Percentiles rank a stretch among this genome's conserved stretches.
These are phyloP conservation scores for Pentamera pediparva DNA, from an alignment of 53 echinoderm and acorn worm species.

Conservation along the genomic window DNA sequence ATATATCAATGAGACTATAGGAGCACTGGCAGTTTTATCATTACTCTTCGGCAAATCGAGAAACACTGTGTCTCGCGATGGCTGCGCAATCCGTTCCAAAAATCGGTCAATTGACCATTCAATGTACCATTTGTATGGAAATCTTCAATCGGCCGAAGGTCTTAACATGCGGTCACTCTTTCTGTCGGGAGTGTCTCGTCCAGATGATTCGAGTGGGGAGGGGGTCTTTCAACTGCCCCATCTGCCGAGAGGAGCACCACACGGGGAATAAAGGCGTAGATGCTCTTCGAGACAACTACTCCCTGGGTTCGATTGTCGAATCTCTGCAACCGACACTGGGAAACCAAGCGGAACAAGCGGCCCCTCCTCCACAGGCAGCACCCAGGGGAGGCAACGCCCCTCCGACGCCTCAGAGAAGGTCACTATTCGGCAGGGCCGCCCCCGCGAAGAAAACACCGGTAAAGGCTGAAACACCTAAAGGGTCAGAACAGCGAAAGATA, in stretches of 20 bases:
- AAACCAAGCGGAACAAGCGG: neutral
- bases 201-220: conserved; percentile 20
- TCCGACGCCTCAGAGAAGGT: too few species aligned
- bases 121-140: conserved; percentile 7
- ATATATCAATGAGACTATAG: too few species aligned
- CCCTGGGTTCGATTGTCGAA: neutral
- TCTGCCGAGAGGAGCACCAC: neutral
- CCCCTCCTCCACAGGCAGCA: neutral
- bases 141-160: conserved; percentile 21
- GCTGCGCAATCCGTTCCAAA: too few species aligned
- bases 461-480: neutral
- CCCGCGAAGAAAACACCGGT: neutral
- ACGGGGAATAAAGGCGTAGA: neutral
- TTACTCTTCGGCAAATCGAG: too few species aligned
- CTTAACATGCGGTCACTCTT: conserved; percentile 12
- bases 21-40: too few species aligned
- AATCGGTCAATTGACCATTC: too few species aligned
- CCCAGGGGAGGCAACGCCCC: neutral
- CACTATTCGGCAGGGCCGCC: neutral
- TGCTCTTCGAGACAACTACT: neutral
- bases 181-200: conserved; percentile 7
- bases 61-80: too few species aligned
- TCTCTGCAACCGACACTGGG: neutral
- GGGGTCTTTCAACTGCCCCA: conserved; percentile 14
- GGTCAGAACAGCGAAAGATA: neutral